Evolutionary conservation across 2,888 invertebrate species (phyloP).

Genomic region (Dastarcus helophoroides): DNA sequence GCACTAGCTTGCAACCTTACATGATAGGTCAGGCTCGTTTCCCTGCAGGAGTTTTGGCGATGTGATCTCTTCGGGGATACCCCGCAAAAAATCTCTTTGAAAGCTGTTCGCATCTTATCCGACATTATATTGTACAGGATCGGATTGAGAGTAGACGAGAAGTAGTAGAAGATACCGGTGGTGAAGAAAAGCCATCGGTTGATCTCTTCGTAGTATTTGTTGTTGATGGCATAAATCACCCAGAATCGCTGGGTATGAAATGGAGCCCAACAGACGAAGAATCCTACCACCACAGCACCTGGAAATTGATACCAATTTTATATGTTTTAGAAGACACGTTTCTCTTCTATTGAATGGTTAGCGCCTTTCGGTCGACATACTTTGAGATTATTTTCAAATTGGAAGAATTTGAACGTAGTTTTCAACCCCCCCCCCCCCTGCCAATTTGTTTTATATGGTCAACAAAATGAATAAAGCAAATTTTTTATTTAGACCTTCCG

Average conservation of each 20-base stretch:
- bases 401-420: no score
- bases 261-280: conserved; percentile 94
- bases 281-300: conserved; percentile 89
- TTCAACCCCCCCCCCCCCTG: no score
- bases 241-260: conserved; percentile 87
- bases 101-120: conserved; percentile 66
- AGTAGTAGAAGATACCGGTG: conserved; percentile 73
- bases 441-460: no score
- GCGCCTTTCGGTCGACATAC: no score
- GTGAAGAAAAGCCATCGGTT: conserved; percentile 72
- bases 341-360: no score
- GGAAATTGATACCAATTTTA: no score
- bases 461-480: no score
- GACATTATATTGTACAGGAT: conserved; percentile 77
- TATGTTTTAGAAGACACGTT: no score
- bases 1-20: neutral
- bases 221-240: conserved; percentile 59
- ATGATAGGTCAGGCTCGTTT: neutral
- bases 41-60: no score
- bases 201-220: conserved; percentile 50
- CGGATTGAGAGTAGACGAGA: conserved; percentile 70
- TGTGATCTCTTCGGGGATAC: no score
- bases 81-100: conserved; percentile 26
- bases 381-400: no score
- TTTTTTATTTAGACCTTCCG: no score